Evolutionary conservation across 2,888 invertebrate species (phyloP).

Genomic region (Euzophera pinguis): DNA sequence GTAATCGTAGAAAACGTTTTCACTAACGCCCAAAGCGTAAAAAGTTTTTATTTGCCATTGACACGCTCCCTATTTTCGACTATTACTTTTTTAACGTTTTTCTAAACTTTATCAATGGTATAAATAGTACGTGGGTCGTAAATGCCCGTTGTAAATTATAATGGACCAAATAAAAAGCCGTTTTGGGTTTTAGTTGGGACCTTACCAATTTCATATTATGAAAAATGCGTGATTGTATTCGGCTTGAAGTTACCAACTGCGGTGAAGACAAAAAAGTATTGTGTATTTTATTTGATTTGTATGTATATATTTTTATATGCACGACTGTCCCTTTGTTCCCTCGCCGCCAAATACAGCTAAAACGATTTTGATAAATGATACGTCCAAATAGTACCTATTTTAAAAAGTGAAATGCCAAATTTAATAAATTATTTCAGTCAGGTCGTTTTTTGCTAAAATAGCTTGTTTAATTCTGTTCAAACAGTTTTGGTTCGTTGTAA

Average conservation of each 20-base stretch:
- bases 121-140: slow-evolving; percentile 11
- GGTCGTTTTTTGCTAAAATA: too few relatives aligned
- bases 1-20: slow-evolving; percentile 8
- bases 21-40: slow-evolving; percentile 8
- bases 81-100: slow-evolving; percentile 11
- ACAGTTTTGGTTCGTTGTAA: too few relatives aligned
- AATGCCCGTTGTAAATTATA: slow-evolving; percentile 9
- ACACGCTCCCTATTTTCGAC: slow-evolving; percentile 10
- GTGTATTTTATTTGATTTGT: too few relatives aligned
- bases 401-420: too few relatives aligned
- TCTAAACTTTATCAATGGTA: slow-evolving; percentile 12
- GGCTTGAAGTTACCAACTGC: not conserved
- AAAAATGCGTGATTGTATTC: not conserved
- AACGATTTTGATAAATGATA: too few relatives aligned
- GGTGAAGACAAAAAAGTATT: too few relatives aligned
- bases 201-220: not conserved
- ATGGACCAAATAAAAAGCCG: slow-evolving; percentile 12
- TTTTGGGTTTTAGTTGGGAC: slow-evolving; percentile 7
- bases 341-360: too few relatives aligned
- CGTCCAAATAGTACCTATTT: too few relatives aligned
- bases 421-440: too few relatives aligned
- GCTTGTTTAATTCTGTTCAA: too few relatives aligned
- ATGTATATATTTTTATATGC: too few relatives aligned
- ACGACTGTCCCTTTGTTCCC: too few relatives aligned
- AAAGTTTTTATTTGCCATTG: slow-evolving; percentile 14